A percentile compares a stretch with the other conserved stretches of the same genome.
phyloP scores from a whole-genome alignment of 1,140 invertebrate genomes.

The Frieseomelitta varia region DNA sequence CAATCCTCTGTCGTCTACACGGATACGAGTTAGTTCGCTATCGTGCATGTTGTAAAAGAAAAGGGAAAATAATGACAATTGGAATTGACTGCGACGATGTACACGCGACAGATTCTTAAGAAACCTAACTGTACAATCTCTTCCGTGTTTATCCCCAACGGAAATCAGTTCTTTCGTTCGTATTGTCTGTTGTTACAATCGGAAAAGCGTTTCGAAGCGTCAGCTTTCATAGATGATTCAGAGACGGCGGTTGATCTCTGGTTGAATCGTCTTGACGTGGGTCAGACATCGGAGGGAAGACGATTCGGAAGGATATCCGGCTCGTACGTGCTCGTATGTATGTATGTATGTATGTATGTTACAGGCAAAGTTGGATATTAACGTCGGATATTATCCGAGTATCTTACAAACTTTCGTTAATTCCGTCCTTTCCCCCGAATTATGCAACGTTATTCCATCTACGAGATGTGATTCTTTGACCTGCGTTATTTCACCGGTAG shows the following conservation, averaged over 20 bases:
- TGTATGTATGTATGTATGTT: no score
- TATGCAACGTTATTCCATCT: no score
- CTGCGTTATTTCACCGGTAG: no score
- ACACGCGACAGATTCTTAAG: not conserved
- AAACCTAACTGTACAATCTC: conserved; percentile 29
- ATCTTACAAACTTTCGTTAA: not conserved
- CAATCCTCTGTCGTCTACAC: not conserved
- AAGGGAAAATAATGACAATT: not conserved
- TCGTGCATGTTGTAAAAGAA: not conserved
- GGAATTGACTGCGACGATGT: conserved; percentile 7
- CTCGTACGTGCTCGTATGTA: not conserved
- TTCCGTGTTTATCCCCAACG: not conserved
- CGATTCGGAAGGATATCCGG: not conserved
- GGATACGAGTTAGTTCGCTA: not conserved
- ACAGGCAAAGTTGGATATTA: not conserved
- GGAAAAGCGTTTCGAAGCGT: conserved; percentile 48
- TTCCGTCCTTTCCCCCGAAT: no score
- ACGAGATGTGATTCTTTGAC: no score
- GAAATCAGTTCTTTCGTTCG: conserved; percentile 49
- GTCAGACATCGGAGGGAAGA: not conserved
- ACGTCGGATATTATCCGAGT: not conserved
- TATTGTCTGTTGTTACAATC: conserved; percentile 59
- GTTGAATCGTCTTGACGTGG: not conserved
- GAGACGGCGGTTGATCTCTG: conserved; percentile 10
- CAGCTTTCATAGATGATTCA: conserved; percentile 20